These are phyloP conservation scores for Anarhynchus alexandrinus DNA, from an alignment of 2,113 vertebrate species.

Conservation along the genomic window DNA sequence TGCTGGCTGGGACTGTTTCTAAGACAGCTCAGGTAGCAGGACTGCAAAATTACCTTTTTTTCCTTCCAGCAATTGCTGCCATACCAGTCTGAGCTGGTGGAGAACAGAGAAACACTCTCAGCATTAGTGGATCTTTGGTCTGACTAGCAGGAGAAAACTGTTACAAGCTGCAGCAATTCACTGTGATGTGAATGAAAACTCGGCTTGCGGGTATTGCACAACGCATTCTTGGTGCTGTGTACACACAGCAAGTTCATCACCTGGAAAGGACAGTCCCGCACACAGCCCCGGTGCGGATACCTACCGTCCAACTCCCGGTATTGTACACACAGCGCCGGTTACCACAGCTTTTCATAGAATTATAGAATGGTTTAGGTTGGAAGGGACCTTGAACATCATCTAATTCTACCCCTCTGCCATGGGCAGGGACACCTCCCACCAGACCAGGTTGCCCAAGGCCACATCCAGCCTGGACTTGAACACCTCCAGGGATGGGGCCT, in stretches of 20 bases:
- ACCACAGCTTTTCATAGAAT: neutral
- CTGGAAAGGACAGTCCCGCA: neutral
- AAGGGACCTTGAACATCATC: too few relatives aligned
- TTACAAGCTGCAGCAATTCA: neutral
- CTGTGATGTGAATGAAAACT: neutral
- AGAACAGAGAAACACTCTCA: neutral
- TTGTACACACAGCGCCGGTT: fast-evolving
- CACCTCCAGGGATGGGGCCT: too few relatives aligned
- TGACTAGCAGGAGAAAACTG: neutral
- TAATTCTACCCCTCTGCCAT: too few relatives aligned
- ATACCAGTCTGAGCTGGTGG: neutral
- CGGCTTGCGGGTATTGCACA: neutral
- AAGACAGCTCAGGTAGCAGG: neutral
- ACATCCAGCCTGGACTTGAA: too few relatives aligned
- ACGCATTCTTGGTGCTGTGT: neutral
- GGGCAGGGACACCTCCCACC: too few relatives aligned
- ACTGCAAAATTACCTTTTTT: neutral
- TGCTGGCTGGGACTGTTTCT: neutral
- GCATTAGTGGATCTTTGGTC: neutral
- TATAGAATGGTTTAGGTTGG: too few relatives aligned
- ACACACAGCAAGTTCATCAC: neutral
- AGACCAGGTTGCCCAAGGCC: too few relatives aligned
- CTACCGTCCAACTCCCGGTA: fast-evolving
- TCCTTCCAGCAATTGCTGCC: neutral
- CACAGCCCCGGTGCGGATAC: neutral